Conservation (phyloP, 2,888 invertebrate genomes). For the Syrista parreyssii region DNA sequence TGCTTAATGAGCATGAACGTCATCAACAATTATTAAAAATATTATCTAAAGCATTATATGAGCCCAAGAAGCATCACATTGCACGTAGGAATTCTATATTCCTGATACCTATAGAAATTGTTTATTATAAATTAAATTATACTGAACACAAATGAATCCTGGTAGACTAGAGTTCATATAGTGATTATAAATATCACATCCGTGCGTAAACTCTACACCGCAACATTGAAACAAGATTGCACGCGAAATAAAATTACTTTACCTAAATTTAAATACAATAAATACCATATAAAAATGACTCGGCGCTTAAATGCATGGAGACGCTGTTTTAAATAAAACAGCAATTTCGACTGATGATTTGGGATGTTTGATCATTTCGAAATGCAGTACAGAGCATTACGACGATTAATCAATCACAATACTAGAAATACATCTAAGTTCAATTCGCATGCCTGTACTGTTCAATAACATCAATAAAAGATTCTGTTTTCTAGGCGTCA, state of each 20-base stretch:
- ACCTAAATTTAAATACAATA: constrained; percentile 30
- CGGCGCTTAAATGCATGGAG: constrained; percentile 45
- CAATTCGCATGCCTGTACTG: not conserved
- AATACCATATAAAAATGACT: constrained; percentile 48
- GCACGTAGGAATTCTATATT: not conserved
- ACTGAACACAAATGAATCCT: not conserved
- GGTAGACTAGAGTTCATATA: not conserved
- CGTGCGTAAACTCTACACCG: constrained; percentile 24
- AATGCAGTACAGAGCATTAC: not conserved
- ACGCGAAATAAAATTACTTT: constrained; percentile 40
- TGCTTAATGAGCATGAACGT: not conserved
- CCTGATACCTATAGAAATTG: not conserved
- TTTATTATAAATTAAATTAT: not conserved
- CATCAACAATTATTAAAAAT: not conserved
- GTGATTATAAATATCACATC: not conserved
- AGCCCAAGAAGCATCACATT: not conserved
- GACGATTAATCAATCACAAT: not conserved
- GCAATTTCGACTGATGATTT: not conserved
- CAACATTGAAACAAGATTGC: constrained; percentile 57
- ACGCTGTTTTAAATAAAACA: not conserved
- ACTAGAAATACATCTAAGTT: not conserved
- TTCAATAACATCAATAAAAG: not conserved
- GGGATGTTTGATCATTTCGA: not conserved
- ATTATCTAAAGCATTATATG: not conserved
- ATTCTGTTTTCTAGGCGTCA: not conserved